A percentile compares a stretch with the other conserved stretches of the same genome.
Conservation (phyloP, 2,888 invertebrate species). For the Caenorhabditis sp. region DNA sequence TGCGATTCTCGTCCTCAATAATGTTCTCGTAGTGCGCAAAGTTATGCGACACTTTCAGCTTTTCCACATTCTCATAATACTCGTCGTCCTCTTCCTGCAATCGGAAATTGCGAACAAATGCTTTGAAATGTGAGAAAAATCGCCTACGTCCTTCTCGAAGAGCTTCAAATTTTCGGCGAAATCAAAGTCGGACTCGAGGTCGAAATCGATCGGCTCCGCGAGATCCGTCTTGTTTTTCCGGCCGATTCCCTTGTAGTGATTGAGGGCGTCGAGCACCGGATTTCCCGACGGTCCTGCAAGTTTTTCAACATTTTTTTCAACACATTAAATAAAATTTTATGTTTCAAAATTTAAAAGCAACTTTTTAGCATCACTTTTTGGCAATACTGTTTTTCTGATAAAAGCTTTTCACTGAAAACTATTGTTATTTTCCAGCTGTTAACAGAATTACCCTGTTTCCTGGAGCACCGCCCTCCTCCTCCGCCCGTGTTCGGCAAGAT, state of each 20-base stretch:
- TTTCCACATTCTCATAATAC: constrained; percentile 66
- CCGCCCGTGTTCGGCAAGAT: neutral
- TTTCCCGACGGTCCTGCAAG: constrained; percentile 68
- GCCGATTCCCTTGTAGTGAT: constrained; percentile 57
- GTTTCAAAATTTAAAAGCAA: neutral
- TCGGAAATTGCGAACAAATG: neutral
- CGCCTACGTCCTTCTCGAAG: constrained; percentile 62
- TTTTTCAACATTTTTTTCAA: neutral
- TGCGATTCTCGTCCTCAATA: constrained; percentile 66
- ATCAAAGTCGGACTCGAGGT: constrained; percentile 73
- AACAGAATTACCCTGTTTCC: constrained; percentile 29
- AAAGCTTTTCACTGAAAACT: neutral
- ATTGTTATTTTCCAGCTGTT: neutral
- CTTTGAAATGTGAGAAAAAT: neutral
- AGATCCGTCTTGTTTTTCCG: constrained; percentile 59
- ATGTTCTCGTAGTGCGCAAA: constrained; percentile 78
- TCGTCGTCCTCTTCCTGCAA: constrained; percentile 62
- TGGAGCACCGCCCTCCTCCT: constrained; percentile 18
- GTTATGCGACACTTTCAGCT: constrained; percentile 66
- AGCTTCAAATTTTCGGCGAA: constrained; percentile 72
- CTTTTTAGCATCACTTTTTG: neutral
- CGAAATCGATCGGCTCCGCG: constrained; percentile 63
- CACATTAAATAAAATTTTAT: neutral
- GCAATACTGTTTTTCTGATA: neutral
- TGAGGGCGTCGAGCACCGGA: constrained; percentile 65